phyloP scores from a whole-genome alignment of 2,888 invertebrate species.

The Acrocyrtus sp. region DNA sequence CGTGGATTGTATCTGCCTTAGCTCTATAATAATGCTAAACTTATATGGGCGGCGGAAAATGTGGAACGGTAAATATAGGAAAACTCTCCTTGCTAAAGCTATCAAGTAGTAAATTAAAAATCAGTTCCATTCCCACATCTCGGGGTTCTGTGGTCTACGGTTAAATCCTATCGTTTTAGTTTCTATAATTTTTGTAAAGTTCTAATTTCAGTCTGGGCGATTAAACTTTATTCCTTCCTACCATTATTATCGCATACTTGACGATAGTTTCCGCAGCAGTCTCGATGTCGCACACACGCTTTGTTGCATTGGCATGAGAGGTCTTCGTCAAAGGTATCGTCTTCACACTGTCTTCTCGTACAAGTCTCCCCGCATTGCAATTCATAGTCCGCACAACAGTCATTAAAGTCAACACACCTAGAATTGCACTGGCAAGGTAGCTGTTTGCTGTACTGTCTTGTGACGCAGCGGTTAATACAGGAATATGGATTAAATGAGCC shows the following conservation, averaged over 20 bases:
- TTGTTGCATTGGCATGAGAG: constrained; percentile 60
- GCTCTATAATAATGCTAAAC: too few species aligned
- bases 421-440: constrained; percentile 58
- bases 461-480: constrained; percentile 35
- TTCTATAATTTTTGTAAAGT: too few species aligned
- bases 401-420: constrained; percentile 53
- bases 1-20: too few species aligned
- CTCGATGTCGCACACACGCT: constrained; percentile 47
- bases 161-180: too few species aligned
- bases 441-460: constrained; percentile 18
- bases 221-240: too few species aligned
- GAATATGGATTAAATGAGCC: constrained; percentile 19
- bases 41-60: too few species aligned
- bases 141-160: too few species aligned
- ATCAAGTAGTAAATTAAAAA: too few species aligned
- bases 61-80: too few species aligned
- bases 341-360: constrained; percentile 45
- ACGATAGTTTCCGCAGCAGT: constrained; percentile 56
- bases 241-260: constrained; percentile 28
- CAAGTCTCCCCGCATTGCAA: constrained; percentile 52
- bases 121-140: too few species aligned
- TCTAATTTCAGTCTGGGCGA: too few species aligned
- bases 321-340: constrained; percentile 23
- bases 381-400: constrained; percentile 59
- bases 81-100: too few species aligned